Evolutionary conservation across 2,888 invertebrate genomes (phyloP), one percentile per base, ranked within the genome.

Genomic region (Polyploca ridens): DNA sequence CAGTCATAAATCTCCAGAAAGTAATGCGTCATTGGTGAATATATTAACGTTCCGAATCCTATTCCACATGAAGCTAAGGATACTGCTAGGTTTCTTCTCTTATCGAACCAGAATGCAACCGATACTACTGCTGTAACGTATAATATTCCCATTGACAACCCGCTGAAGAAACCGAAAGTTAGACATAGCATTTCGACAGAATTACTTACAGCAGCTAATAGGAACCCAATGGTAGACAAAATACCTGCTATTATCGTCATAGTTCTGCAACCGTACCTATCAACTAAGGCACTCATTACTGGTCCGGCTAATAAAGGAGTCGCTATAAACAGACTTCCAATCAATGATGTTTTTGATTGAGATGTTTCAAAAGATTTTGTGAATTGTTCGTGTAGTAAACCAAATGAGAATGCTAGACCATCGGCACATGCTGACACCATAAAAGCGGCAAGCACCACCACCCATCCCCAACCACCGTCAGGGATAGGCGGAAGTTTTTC

Each of bases 51-150:
- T 27, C 98, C 98, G 66, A 98, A 96, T 0, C 98, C 98, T 0
- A 98, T 97, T 3, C 98, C 98, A 71, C 97, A 97, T 0, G 98
- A 98, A 0, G 98, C 97, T 65, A 98, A 91, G 7, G 98, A 97
- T 0, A 98, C 97, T 2, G 98, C 98, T 69, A 98, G 94, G 41
- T 97, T 97, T 63, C 98, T 95, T 84, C 96, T 96, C 84, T 97
- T 97, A 79, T 98, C 98, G 81, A 98, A 98, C 96, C 98, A 98
- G 85, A 97, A 98, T 0, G 98, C 98, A 58, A 98, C 97, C 58
- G 97, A 97, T 0, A 98, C 98, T 4, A 98, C 98, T 7, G 98
- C 97, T 2, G 98, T 97, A 27, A 98, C 98, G 84, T 98, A 98
- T 75, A 97, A 96, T 66, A 97, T 91, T 14, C 98, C 97, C 87